These are phyloP conservation scores for Tipula unca DNA, from an alignment of 2,888 invertebrate species.

Conservation along the genomic window DNA sequence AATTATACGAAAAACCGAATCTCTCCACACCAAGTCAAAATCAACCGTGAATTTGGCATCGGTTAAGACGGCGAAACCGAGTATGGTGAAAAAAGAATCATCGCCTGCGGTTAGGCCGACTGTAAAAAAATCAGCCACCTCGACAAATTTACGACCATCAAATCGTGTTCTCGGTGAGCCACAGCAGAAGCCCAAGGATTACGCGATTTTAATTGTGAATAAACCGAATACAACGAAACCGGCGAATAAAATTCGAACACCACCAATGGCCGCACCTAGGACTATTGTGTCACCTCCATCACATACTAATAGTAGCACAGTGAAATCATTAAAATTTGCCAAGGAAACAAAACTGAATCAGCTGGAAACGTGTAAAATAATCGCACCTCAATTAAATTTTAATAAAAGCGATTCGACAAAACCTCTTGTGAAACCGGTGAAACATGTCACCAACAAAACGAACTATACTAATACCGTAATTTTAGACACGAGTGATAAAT, in stretches of 20 bases:
- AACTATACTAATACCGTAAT: slow-evolving; percentile 23
- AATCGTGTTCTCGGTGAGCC: background rate
- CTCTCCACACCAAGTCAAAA: background rate
- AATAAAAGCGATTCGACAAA: slow-evolving; percentile 18
- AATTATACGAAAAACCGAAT: background rate
- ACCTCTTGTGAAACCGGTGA: slow-evolving; percentile 16
- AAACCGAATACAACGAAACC: background rate
- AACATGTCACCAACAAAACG: background rate
- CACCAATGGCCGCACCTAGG: slow-evolving; percentile 29
- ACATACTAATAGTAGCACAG: slow-evolving; percentile 31
- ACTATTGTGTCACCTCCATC: slow-evolving; percentile 35
- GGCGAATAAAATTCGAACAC: background rate
- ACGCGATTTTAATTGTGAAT: slow-evolving; percentile 18
- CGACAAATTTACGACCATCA: background rate
- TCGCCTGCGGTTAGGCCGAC: background rate
- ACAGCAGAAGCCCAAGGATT: background rate
- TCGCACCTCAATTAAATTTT: slow-evolving; percentile 31
- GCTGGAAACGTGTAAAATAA: too few species aligned
- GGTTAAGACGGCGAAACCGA: background rate
- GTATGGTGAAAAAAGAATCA: background rate
- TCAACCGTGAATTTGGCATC: background rate
- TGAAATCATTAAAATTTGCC: slow-evolving; percentile 35
- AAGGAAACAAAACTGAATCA: background rate
- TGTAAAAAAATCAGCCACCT: slow-evolving; percentile 3
- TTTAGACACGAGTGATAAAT: slow-evolving; percentile 29